phyloP scores from a whole-genome alignment of 2,888 invertebrate genomes.

The Alentia gelatinosa region DNA sequence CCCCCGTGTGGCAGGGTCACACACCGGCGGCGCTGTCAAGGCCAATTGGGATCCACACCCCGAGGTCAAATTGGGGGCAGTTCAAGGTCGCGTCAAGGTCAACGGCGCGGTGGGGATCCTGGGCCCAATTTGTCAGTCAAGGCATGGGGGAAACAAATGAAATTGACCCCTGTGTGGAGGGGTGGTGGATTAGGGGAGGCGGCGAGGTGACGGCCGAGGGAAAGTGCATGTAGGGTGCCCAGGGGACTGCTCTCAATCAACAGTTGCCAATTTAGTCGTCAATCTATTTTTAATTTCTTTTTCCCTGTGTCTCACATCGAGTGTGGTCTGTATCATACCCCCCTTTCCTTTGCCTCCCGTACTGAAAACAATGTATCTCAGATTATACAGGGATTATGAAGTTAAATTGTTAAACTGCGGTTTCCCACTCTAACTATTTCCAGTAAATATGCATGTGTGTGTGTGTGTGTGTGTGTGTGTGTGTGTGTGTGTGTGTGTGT shows the following conservation, averaged over 20 bases:
- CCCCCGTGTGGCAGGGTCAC: conserved; percentile 10
- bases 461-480: too few relatives aligned
- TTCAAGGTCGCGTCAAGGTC: conserved; percentile 19
- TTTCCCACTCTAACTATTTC: too few relatives aligned
- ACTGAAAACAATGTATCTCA: too few relatives aligned
- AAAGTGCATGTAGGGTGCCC: neutral
- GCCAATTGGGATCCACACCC: conserved; percentile 51
- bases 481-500: too few relatives aligned
- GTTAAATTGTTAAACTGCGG: too few relatives aligned
- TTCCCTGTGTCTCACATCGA: neutral
- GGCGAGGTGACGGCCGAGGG: neutral
- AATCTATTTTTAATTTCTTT: neutral
- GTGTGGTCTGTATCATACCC: too few relatives aligned
- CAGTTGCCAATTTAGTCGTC: neutral
- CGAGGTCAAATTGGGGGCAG: conserved; percentile 21
- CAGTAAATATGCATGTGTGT: too few relatives aligned
- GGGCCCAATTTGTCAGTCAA: conserved; percentile 45
- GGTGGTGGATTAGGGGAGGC: neutral
- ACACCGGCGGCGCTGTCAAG: conserved; percentile 28
- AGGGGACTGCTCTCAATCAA: neutral
- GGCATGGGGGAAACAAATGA: conserved; percentile 46
- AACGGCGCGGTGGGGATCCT: neutral
- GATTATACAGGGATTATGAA: too few relatives aligned
- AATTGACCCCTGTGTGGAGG: conserved; percentile 15
- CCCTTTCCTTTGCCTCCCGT: too few relatives aligned